Evolutionary conservation across 2,888 invertebrate genomes (phyloP), one percentile per base, ranked within the genome.

Genomic region (Chymomyza caudatula): DNA sequence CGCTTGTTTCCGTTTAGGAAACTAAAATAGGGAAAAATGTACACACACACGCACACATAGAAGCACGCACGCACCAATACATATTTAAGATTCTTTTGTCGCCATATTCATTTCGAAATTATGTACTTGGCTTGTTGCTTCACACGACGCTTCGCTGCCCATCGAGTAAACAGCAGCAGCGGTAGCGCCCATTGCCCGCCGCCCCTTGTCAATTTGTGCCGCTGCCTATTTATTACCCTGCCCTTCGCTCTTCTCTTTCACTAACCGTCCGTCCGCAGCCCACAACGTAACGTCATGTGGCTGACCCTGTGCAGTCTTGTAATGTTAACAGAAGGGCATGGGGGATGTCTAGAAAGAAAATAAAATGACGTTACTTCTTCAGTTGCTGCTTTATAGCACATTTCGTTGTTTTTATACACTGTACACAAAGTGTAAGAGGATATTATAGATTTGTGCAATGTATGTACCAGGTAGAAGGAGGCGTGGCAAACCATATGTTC

Each of bases 1-100:
- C 85, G 76, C 76, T 79, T 78, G 83, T 82, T 83, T 83, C 82
- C 83, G 85, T 85, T 83, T 78, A 79, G 76, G 74, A 79, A 79
- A 77, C 73, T 67, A 84, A 65, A 83, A 78, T 76, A 77, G 81
- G 81, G 69, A 77, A 78, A 51, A 73, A 77, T 60, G 15, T 55
- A 54, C 55, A 62, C 57, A 65, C 51, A 62, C 70, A 63, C 37
- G 55, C 17, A 29, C 54, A 44, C 20, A 67, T 15, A 55, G 8
- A 44, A 29, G 54, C 29, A 63, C 59, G 69, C 61, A 25, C 56
- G 53, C 47, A 67, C 49, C 47, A 60, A 58, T 62, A 76, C 79
- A 78, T 80, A 78, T 79, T 80, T 73, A 67, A 80, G 77, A 84
- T 84, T 82, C 75, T 81, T 83, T 77, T 77, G 84, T 82, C 81